phyloP scores from a whole-genome alignment of 2,888 invertebrate species.

The Scaptomyza flava region DNA sequence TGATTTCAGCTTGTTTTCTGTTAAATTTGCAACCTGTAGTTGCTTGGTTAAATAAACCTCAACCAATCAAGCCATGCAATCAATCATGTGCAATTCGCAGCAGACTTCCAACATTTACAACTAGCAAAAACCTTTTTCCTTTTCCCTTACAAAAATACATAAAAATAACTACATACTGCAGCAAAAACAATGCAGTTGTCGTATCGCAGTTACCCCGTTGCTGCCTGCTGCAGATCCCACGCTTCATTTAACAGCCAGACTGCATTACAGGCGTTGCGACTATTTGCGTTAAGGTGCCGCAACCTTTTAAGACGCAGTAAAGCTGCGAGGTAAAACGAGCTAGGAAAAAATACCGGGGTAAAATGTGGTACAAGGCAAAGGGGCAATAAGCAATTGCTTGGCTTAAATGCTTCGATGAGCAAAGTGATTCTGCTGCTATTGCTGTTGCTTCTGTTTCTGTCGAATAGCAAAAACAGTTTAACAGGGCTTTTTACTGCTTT shows the following conservation, averaged over 20 bases:
- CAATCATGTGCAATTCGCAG: constrained; percentile 59
- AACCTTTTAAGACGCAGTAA: constrained; percentile 43
- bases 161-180: neutral
- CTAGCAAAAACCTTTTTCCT: constrained; percentile 47
- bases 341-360: neutral
- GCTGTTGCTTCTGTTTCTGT: constrained; percentile 23
- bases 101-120: constrained; percentile 47
- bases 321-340: constrained; percentile 15
- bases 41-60: constrained; percentile 8
- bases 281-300: constrained; percentile 37
- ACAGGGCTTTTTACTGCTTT: constrained; percentile 8
- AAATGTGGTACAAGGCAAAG: neutral
- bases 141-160: constrained; percentile 3
- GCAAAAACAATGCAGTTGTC: constrained; percentile 32
- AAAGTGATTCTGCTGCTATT: constrained; percentile 62
- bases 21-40: neutral
- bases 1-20: neutral
- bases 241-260: constrained; percentile 58
- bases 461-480: constrained; percentile 33
- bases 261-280: constrained; percentile 8
- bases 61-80: constrained; percentile 46
- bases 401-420: constrained; percentile 65
- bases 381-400: constrained; percentile 66
- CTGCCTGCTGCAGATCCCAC: constrained; percentile 44
- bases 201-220: constrained; percentile 20